phyloP scores from a whole-genome alignment of 2,797 vertebrate species.

The Emydoidea blandingii region DNA sequence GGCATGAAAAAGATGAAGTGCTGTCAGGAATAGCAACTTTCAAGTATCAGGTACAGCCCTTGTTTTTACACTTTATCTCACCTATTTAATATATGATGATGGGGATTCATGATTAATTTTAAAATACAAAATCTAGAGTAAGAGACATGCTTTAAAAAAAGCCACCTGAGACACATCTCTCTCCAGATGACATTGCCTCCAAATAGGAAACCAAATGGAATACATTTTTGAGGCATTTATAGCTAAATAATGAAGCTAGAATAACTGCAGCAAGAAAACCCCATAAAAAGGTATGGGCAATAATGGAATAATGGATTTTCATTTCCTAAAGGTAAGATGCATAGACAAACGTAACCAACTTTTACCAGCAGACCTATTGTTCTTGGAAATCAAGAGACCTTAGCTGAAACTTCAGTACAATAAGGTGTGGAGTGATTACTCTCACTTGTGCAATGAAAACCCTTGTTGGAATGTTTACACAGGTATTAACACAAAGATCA shows the following conservation, averaged over 20 bases:
- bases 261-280: background rate
- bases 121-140: constrained; percentile 36
- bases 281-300: background rate
- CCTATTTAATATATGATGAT: constrained; percentile 59
- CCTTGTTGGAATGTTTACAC: constrained; percentile 38
- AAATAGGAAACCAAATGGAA: background rate
- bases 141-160: background rate
- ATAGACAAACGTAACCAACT: background rate
- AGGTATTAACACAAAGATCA: constrained; percentile 1
- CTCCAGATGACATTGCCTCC: background rate
- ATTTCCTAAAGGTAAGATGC: background rate
- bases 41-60: constrained; percentile 72
- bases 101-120: constrained; percentile 53
- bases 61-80: constrained; percentile 72
- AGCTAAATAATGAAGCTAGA: background rate
- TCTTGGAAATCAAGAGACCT: constrained; percentile 21
- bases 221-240: background rate
- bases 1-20: constrained; percentile 79
- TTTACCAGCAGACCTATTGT: background rate
- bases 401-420: background rate
- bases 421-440: background rate
- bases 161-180: background rate
- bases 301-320: background rate
- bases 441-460: background rate
- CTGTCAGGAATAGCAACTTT: constrained; percentile 79